Conservation (phyloP, 2,113 vertebrate species). For the Papio anubis region DNA sequence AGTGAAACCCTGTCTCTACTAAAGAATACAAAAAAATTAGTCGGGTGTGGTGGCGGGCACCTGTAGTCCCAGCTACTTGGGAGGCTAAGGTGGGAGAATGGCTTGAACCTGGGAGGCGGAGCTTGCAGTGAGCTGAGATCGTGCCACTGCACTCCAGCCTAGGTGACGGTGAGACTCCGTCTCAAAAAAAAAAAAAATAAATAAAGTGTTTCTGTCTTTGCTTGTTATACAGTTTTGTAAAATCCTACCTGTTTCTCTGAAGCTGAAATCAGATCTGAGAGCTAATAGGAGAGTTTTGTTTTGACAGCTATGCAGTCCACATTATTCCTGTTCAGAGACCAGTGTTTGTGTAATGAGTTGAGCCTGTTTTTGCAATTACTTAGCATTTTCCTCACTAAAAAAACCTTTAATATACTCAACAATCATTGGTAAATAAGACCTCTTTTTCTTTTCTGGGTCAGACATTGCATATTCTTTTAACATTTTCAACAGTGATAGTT, state of each 20-base stretch:
- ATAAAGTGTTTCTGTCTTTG: background rate
- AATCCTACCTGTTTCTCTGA: background rate
- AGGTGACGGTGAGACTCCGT: too few relatives aligned
- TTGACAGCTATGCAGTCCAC: background rate
- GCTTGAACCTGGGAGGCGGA: too few relatives aligned
- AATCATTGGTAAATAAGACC: background rate
- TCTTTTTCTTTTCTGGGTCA: background rate
- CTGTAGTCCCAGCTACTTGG: too few relatives aligned
- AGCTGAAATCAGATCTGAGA: background rate
- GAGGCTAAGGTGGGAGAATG: too few relatives aligned
- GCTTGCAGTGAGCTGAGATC: too few relatives aligned
- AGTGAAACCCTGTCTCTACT: too few relatives aligned
- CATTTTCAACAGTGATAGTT: background rate
- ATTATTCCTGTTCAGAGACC: background rate
- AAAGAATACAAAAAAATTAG: too few relatives aligned
- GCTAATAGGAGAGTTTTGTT: background rate
- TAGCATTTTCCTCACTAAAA: background rate
- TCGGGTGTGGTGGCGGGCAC: too few relatives aligned
- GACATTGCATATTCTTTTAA: background rate
- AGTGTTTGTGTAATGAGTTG: background rate
- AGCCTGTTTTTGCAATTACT: slow-evolving; percentile 35
- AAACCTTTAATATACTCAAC: background rate
- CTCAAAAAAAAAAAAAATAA: too few relatives aligned
- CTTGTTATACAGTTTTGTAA: background rate
- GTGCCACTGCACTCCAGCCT: too few relatives aligned